Conservation (phyloP, 2,888 invertebrate genomes). For the Ditula angustiorana region DNA sequence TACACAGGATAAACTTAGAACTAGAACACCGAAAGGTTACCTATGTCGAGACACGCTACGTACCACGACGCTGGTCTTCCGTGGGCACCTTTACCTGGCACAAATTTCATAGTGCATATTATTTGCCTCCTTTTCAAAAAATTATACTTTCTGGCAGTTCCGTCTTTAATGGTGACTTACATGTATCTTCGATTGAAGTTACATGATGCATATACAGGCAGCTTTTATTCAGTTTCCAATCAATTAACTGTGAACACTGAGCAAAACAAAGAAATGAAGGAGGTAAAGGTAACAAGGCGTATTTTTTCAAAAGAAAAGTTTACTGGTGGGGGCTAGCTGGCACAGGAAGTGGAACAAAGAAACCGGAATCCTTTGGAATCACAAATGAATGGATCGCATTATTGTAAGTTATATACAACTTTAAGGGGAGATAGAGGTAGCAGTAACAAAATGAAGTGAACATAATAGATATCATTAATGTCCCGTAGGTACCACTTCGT, state of each 20-base stretch:
- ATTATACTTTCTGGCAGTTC: too few relatives aligned
- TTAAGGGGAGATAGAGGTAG: slow-evolving; percentile 7
- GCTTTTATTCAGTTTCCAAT: too few relatives aligned
- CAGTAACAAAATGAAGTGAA: not conserved
- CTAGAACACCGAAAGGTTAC: too few relatives aligned
- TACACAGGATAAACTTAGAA: too few relatives aligned
- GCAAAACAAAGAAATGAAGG: slow-evolving; percentile 1
- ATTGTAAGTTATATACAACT: slow-evolving; percentile 24
- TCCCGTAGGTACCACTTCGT: not conserved
- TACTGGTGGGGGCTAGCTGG: slow-evolving; percentile 8
- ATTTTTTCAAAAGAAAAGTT: slow-evolving; percentile 27
- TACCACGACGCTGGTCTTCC: too few relatives aligned
- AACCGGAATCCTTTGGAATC: slow-evolving; percentile 34
- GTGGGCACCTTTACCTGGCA: too few relatives aligned
- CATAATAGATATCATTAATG: not conserved
- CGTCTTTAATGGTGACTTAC: too few relatives aligned
- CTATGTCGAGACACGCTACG: too few relatives aligned
- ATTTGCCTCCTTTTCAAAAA: too few relatives aligned
- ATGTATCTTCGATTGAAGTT: too few relatives aligned
- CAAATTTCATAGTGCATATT: too few relatives aligned
- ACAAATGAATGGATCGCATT: slow-evolving; percentile 35
- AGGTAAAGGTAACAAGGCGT: slow-evolving; percentile 10
- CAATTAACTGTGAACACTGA: not conserved
- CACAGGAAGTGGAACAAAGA: slow-evolving; percentile 28
- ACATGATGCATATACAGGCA: too few relatives aligned